Percentiles rank a stretch among this genome's conserved stretches.
Conservation (phyloP, 1,140 invertebrate species). For the Chrysopa pallens region DNA sequence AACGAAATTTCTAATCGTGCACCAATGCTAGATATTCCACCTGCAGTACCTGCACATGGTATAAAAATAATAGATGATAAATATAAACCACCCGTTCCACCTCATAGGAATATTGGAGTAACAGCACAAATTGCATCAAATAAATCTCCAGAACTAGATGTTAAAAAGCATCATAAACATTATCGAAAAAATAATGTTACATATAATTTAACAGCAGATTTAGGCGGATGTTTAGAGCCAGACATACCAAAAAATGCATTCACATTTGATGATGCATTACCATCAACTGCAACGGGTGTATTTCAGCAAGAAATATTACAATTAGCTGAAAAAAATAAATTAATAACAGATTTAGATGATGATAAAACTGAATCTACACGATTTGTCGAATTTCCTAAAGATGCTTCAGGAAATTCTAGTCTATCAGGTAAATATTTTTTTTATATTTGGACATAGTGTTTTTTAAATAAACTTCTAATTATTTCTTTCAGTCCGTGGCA, state of each 20-base stretch:
- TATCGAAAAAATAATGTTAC: slow-evolving; percentile 5
- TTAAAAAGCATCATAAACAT: slow-evolving; percentile 13
- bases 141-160: slow-evolving; percentile 4
- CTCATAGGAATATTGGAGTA: slow-evolving; percentile 54
- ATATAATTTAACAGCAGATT: not conserved
- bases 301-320: not conserved
- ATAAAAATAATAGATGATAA: slow-evolving; percentile 30
- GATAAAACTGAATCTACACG: not conserved
- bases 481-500: slow-evolving; percentile 17
- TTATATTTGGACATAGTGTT: not conserved
- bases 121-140: slow-evolving; percentile 8
- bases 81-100: slow-evolving; percentile 70
- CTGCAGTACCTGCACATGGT: slow-evolving; percentile 34
- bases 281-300: not conserved
- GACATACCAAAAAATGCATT: not conserved
- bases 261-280: not conserved
- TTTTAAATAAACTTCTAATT: too few relatives aligned
- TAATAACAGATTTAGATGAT: not conserved
- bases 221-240: not conserved
- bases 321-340: not conserved
- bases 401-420: not conserved
- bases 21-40: slow-evolving; percentile 17
- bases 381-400: not conserved
- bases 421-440: not conserved
- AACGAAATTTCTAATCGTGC: not conserved